Conservation (phyloP, 2,888 invertebrate genomes). For the Papilio elwesi region DNA sequence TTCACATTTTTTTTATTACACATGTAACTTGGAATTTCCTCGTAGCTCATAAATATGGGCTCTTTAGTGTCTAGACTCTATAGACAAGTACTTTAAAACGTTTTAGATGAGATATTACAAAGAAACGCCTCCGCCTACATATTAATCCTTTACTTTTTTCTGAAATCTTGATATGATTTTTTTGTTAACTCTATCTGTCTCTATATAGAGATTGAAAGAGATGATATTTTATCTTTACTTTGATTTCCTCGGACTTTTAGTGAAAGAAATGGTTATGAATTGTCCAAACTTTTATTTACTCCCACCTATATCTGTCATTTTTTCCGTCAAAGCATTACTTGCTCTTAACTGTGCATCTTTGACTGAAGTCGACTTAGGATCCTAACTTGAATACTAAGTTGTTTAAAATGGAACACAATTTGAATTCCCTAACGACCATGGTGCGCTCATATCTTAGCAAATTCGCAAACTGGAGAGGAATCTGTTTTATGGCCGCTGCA, state of each 20-base stretch:
- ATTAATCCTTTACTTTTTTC: too few species aligned
- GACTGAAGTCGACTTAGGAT: background rate
- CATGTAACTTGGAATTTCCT: constrained; percentile 21
- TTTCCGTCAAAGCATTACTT: background rate
- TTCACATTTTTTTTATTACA: constrained; percentile 26
- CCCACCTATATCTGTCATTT: background rate
- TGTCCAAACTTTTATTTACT: background rate
- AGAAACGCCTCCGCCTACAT: too few species aligned
- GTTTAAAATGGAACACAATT: constrained; percentile 28
- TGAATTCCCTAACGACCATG: constrained; percentile 28
- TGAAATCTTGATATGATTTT: too few species aligned
- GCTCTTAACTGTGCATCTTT: background rate
- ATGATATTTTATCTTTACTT: too few species aligned
- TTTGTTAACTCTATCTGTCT: too few species aligned
- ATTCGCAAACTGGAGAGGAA: constrained; percentile 32
- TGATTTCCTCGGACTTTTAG: too few species aligned
- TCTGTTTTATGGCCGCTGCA: constrained; percentile 29
- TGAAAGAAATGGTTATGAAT: too few species aligned
- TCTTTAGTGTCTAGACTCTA: constrained; percentile 10
- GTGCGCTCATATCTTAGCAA: constrained; percentile 14
- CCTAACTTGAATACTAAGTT: background rate
- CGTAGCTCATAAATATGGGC: constrained; percentile 14
- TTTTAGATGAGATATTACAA: background rate
- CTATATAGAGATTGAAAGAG: too few species aligned
- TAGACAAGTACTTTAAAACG: background rate